Base-by-base conservation (phyloP, 2,888 invertebrate genomes). In the Augochlorella aurata region DNA sequence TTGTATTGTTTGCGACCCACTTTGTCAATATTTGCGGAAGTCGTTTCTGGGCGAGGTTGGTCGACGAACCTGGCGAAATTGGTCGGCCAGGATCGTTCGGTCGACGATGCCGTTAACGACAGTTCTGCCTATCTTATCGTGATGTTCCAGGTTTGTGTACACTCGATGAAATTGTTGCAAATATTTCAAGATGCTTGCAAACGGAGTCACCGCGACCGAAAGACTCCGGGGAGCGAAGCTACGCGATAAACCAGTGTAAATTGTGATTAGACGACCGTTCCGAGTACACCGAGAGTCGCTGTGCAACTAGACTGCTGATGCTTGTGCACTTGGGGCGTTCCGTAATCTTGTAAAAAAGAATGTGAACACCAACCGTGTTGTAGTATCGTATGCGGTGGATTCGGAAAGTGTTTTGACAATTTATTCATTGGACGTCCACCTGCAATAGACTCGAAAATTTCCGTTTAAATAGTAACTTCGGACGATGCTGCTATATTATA, bases 11-110 rank as follows among this genome's bases (percentile, higher is more conserved):
- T 79, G 70, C 49, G 29, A 47, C 50, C 80, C 74, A 50, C 74
- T 79, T 71, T 71, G 70, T 74, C 66, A 61, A 61, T 80, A 58
- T 74, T 79, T 79, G 74, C 58, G 66, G 74, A 81, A 45, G 44
- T 66, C 18, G 10, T n/a, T 29, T 8, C n/a, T 63, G 61, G 29
- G 61, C 29, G 29, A 10, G n/a, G 24, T 24, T 21, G 21, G 69
- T 38, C 44, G 24, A 74, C 12, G 50, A 58, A 74, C 50, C 49
- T 16, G 29, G 14, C 12, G 21, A 29, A 70, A 70, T 74, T 65
- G 73, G 5, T 45, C 49, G 38, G 45, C 29, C 14, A 29, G 1
- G n/a, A 24, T 68, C 24, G 1, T 14, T 8, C 58, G 24, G 12
- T 16, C 14, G 24, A 14, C 58, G 58, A 14, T 58, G 24, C 24